A percentile compares a stretch with the other conserved stretches of the same genome.
These are phyloP conservation scores for Rhinichthys osculus DNA, from an alignment of 2,797 vertebrate genomes.

Conservation along the genomic window DNA sequence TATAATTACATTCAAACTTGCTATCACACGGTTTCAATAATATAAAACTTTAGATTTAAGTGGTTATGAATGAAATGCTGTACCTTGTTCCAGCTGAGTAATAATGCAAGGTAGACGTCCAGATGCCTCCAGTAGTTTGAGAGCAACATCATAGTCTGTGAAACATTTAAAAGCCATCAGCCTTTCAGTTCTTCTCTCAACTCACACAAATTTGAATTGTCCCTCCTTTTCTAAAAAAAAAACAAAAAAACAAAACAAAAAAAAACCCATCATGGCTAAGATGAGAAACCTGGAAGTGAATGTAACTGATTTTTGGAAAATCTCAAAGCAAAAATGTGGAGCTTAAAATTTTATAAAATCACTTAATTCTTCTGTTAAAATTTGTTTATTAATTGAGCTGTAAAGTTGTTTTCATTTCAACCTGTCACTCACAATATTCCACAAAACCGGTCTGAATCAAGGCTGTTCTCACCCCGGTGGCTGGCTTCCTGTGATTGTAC, in stretches of 20 bases:
- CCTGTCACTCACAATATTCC: neutral
- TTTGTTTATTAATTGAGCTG: too few species aligned
- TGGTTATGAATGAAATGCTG: slow-evolving; percentile 10
- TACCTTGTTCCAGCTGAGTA: slow-evolving; percentile 71
- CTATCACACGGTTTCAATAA: neutral
- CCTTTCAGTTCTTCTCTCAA: neutral
- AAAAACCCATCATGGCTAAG: neutral
- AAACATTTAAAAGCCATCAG: slow-evolving; percentile 27
- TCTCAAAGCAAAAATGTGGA: neutral
- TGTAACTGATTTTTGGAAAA: neutral
- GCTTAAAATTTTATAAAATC: too few species aligned
- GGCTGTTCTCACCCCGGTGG: slow-evolving; percentile 69
- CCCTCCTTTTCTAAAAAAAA: neutral
- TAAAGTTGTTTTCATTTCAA: neutral
- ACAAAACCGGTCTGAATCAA: neutral
- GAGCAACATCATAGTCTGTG: slow-evolving; percentile 73
- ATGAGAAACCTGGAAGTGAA: neutral
- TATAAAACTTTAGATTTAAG: neutral
- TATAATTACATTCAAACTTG: neutral
- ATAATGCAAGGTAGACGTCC: slow-evolving; percentile 70
- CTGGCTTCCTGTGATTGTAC: slow-evolving; percentile 72
- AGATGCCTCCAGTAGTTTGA: slow-evolving; percentile 71
- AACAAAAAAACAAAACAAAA: too few species aligned
- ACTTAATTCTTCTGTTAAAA: too few species aligned
- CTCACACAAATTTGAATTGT: neutral